Evolutionary conservation across 1,140 invertebrate species (phyloP).

Genomic region (Caenorhabditis brenneri): DNA sequence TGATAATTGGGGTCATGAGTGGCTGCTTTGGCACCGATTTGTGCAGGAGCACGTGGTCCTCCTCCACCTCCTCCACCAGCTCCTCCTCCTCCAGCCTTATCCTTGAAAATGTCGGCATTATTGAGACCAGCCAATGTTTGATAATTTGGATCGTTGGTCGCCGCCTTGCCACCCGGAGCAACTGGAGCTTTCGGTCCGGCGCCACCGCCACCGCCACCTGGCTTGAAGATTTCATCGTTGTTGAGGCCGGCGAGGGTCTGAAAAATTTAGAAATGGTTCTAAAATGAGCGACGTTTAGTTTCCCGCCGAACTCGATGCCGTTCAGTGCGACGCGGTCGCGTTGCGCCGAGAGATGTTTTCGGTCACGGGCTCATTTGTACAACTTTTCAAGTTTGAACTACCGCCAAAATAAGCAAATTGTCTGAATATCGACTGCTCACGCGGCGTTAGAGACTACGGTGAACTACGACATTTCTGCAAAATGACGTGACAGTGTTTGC

Average conservation of each 20-base stretch:
- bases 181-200: slow-evolving; percentile 23
- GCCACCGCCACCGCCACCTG: neutral
- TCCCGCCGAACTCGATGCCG: no score
- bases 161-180: neutral
- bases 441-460: no score
- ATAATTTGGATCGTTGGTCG: slow-evolving; percentile 28
- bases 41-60: neutral
- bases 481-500: no score
- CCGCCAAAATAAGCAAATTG: no score
- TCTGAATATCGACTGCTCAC: no score
- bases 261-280: neutral
- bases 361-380: no score
- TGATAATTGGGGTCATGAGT: slow-evolving; percentile 35
- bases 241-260: slow-evolving; percentile 40
- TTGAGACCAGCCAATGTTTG: slow-evolving; percentile 22
- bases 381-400: no score
- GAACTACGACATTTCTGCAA: no score
- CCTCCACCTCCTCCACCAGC: neutral
- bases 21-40: neutral
- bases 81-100: neutral
- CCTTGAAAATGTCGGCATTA: slow-evolving; percentile 10
- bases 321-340: no score
- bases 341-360: no score
- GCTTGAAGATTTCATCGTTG: slow-evolving; percentile 25
- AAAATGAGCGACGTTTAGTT: no score